Evolutionary conservation across 1,140 invertebrate genomes (phyloP).

Genomic region (Thrips palmi): DNA sequence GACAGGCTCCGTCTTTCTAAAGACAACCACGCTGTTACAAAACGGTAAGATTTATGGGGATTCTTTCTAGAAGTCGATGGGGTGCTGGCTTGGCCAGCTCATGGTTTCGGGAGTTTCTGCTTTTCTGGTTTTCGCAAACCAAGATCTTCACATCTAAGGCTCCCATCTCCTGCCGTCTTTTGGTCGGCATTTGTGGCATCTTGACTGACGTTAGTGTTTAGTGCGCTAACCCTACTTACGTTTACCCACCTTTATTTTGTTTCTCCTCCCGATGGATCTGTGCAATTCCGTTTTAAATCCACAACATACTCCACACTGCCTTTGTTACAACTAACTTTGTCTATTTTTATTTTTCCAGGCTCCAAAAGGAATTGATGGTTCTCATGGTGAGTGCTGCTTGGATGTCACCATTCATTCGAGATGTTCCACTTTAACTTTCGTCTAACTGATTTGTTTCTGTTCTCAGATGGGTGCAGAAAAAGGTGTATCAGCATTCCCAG

Average conservation of each 20-base stretch:
- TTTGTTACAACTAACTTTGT: not conserved
- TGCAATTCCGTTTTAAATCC: too few species aligned
- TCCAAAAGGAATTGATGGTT: slow-evolving; percentile 68
- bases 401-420: not conserved
- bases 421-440: not conserved
- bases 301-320: not conserved
- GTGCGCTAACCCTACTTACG: slow-evolving; percentile 9
- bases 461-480: slow-evolving; percentile 62
- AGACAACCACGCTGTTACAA: slow-evolving; percentile 70
- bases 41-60: slow-evolving; percentile 38
- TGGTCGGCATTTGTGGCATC: slow-evolving; percentile 9
- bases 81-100: slow-evolving; percentile 9
- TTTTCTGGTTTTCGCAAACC: too few species aligned
- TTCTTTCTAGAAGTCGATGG: slow-evolving; percentile 4
- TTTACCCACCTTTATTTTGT: not conserved
- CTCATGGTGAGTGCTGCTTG: slow-evolving; percentile 33
- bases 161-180: too few species aligned
- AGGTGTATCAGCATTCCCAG: slow-evolving; percentile 89
- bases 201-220: slow-evolving; percentile 7
- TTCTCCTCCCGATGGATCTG: not conserved
- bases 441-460: slow-evolving; percentile 11
- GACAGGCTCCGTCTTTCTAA: slow-evolving; percentile 47
- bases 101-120: slow-evolving; percentile 4
- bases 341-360: slow-evolving; percentile 30
- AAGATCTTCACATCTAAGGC: too few species aligned